phyloP scores from a whole-genome alignment of 2,113 vertebrate genomes.

The Danio rerio region GRCz12tu NC_133182.1:67348501-67349000 shows the following conservation, averaged over 20 bases:
- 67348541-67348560: not conserved
- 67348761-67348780: conserved; percentile 38
- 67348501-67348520: no score
- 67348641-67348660: conserved; percentile 30
- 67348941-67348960: conserved; percentile 5
- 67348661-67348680: conserved; percentile 37
- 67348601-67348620: conserved; percentile 1
- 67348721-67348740: conserved; percentile 19
- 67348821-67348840: not conserved
- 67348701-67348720: conserved; percentile 40
- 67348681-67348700: conserved; percentile 31
- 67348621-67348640: conserved; percentile 13
- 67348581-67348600: conserved; percentile 31
- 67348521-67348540: not conserved
- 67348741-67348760: conserved; percentile 39
- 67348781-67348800: conserved; percentile 26
- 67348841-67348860: conserved; percentile 4
- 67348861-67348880: conserved; percentile 29
- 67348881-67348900: conserved; percentile 13
- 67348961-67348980: conserved; percentile 29
- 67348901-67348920: conserved; percentile 46
- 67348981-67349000: no score
- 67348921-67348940: conserved; percentile 9
- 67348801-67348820: not conserved
- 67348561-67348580: not conserved